A percentile compares a stretch with the other conserved stretches of the same genome.
These are phyloP conservation scores for Drosophila carrolli DNA, from an alignment of 1,140 invertebrate species.

Conservation along the genomic window DNA sequence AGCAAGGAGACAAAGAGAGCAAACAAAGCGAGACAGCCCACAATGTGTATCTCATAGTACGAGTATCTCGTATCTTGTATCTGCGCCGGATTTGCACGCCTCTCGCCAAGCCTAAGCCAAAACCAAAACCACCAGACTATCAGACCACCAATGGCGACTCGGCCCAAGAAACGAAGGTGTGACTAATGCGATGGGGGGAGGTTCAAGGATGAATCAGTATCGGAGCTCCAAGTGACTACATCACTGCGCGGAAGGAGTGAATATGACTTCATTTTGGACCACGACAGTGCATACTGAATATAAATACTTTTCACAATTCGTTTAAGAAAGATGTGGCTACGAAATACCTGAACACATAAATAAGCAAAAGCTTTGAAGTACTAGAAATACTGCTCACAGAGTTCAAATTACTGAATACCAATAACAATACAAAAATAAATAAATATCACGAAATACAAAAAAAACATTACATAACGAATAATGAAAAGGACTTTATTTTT, in stretches of 20 bases:
- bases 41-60: conserved; percentile 48
- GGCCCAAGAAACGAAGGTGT: conserved; percentile 29
- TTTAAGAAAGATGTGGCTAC: too few relatives aligned
- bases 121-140: conserved; percentile 32
- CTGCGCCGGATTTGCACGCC: conserved; percentile 45
- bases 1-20: conserved; percentile 28
- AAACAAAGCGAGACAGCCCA: conserved; percentile 37
- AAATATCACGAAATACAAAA: neutral
- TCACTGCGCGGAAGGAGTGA: too few relatives aligned
- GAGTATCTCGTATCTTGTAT: conserved; percentile 50
- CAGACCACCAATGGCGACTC: conserved; percentile 48
- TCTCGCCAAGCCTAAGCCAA: conserved; percentile 21
- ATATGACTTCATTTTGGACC: conserved; percentile 1
- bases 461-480: too few relatives aligned
- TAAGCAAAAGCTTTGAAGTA: neutral
- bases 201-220: too few relatives aligned
- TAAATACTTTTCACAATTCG: too few relatives aligned
- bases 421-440: neutral
- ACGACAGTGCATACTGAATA: too few relatives aligned
- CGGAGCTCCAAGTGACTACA: too few relatives aligned
- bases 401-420: too few relatives aligned
- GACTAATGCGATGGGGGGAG: conserved; percentile 26
- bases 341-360: neutral
- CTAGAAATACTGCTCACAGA: too few relatives aligned
- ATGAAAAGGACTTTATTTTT: too few relatives aligned